These are phyloP conservation scores for Actinia equina DNA, from an alignment of 64 coral and sea anemone species.

Conservation along the genomic window DNA sequence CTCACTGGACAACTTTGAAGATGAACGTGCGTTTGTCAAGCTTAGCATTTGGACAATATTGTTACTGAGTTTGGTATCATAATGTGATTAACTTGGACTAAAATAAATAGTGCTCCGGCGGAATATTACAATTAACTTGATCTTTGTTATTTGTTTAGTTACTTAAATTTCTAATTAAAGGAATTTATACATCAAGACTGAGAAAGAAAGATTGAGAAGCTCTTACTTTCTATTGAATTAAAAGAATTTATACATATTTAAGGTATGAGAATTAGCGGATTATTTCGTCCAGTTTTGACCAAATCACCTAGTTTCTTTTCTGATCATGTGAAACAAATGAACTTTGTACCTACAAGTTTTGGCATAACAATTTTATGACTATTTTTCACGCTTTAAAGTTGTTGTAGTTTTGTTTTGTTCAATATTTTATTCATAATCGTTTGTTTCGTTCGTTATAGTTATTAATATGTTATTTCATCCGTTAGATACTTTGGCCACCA, in stretches of 20 bases:
- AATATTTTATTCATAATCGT: not conserved
- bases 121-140: not conserved
- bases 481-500: not conserved
- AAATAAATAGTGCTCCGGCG: not conserved
- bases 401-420: not conserved
- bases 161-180: not conserved
- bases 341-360: not conserved
- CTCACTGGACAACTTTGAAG: no score
- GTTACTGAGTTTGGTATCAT: not conserved
- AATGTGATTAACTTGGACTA: not conserved
- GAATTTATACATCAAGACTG: not conserved
- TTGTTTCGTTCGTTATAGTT: not conserved
- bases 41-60: no score
- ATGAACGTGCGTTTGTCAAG: no score
- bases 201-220: not conserved
- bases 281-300: no score
- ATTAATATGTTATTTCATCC: not conserved
- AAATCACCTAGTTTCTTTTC: no score
- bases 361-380: not conserved
- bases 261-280: no score
- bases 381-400: not conserved
- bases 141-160: conserved; percentile 10
- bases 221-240: no score
- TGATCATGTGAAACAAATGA: not conserved
- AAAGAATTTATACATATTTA: no score